phyloP scores from a whole-genome alignment of 2,797 vertebrate genomes.

The Chiroxiphia lanceolata region DNA sequence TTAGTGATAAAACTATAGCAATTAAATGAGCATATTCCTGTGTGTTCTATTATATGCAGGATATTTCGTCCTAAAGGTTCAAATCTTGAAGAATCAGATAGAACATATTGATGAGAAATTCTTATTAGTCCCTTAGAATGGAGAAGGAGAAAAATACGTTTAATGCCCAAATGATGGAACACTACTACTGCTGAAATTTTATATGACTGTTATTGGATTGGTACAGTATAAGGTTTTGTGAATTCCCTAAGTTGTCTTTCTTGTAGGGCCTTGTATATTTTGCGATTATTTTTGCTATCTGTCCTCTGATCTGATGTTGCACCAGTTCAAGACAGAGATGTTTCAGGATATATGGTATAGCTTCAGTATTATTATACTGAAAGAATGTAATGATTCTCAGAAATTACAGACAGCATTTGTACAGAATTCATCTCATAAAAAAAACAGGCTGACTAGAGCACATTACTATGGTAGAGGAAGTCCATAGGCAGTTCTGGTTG shows the following conservation, averaged over 20 bases:
- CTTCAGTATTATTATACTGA: neutral
- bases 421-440: neutral
- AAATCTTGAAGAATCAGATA: neutral
- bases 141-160: neutral
- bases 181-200: neutral
- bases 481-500: neutral
- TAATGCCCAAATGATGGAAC: neutral
- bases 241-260: neutral
- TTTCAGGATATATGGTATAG: neutral
- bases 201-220: neutral
- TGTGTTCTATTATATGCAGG: neutral
- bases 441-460: neutral
- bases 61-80: neutral
- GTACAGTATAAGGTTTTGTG: neutral
- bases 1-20: neutral
- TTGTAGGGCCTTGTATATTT: neutral
- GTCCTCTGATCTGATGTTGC: neutral
- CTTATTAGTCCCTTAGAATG: neutral
- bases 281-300: neutral
- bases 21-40: neutral
- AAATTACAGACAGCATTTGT: neutral
- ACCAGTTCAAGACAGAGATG: neutral
- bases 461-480: neutral
- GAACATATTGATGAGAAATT: neutral
- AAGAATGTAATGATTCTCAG: neutral